Evolutionary conservation across 2,113 vertebrate genomes (phyloP).

Genomic region (Zootoca vivipara): DNA sequence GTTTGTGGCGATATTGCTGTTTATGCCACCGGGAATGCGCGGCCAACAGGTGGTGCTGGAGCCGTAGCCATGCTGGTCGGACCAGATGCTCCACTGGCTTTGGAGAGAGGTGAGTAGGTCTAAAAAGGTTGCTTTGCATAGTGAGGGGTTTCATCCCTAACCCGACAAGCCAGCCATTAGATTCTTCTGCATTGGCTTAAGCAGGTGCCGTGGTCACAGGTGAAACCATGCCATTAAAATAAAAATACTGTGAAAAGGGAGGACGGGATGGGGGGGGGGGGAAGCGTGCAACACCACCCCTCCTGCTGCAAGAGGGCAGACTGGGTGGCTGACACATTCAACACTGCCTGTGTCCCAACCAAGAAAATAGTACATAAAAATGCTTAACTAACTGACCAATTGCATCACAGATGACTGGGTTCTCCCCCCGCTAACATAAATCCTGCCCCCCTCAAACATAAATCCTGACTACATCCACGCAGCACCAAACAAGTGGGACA

Average conservation of each 20-base stretch:
- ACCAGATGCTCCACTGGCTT: slow-evolving; percentile 74
- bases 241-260: neutral
- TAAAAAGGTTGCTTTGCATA: neutral
- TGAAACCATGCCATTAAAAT: neutral
- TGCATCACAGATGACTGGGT: too few species aligned
- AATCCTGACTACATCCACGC: too few species aligned
- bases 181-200: neutral
- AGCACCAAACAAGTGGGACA: neutral
- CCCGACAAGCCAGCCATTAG: neutral
- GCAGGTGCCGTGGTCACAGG: neutral
- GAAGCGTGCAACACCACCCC: neutral
- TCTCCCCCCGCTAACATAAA: neutral
- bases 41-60: slow-evolving; percentile 77
- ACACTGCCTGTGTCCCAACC: neutral
- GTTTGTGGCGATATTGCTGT: slow-evolving; percentile 81
- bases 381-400: too few species aligned
- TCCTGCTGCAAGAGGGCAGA: neutral
- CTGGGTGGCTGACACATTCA: neutral
- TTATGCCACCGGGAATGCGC: slow-evolving; percentile 67
- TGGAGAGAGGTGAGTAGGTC: slow-evolving; percentile 77
- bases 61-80: slow-evolving; percentile 82
- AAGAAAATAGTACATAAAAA: too few species aligned
- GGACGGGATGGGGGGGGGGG: neutral
- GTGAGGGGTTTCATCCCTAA: neutral
- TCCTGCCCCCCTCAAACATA: neutral